Evolutionary conservation across 2,113 vertebrate species (phyloP), one percentile per base, ranked within the genome.

Genomic region (Phrynocephalus versicolor): DNA sequence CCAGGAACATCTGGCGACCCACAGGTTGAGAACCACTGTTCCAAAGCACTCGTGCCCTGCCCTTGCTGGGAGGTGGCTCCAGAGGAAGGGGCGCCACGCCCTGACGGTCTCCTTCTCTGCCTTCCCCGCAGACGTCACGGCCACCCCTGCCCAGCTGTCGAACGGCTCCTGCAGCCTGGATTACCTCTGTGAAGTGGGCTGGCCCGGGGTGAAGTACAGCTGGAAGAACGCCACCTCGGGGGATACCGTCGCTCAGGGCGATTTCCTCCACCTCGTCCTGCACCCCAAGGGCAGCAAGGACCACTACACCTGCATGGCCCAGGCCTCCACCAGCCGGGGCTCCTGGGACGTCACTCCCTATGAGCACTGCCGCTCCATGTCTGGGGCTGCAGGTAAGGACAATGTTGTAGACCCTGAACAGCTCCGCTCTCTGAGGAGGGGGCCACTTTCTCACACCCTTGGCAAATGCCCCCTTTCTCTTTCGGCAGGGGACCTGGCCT

Each of bases 321-420:
- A 57, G 25, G 27, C 30, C 4, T 3, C 1, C n/a, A 13, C 33
- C 1, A 15, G 2, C 2, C 74, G 41, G 74, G 21, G 35, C 0
- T 1, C 45, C 0, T 16, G 27, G 16, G 3, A 2, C 10, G 1
- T 85, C 33, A 0, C 2, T 2, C 83, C 75, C 45, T 57, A 41
- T 3, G 0, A 64, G 3, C 5, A 1, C 1, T 70, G 62, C 35
- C 0, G 6, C 6, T 1, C 0, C 1, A 1, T 0, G 2, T n/a
- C 45, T 21, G 74, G 33, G 2, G 51, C 15, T 8, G 15, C 74
- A 78, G 83, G 83, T 85, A 41, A 70, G 12, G 6, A 25, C 25
- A n/a, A n/a, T n/a, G n/a, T 15, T 2, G 8, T 5, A 9, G 30
- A 51, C 16, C 30, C 60, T 6, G 60, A 25, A 23, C 16, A 6